phyloP scores from a whole-genome alignment of 1,140 invertebrate species.

The Archivesica marissinica region DNA sequence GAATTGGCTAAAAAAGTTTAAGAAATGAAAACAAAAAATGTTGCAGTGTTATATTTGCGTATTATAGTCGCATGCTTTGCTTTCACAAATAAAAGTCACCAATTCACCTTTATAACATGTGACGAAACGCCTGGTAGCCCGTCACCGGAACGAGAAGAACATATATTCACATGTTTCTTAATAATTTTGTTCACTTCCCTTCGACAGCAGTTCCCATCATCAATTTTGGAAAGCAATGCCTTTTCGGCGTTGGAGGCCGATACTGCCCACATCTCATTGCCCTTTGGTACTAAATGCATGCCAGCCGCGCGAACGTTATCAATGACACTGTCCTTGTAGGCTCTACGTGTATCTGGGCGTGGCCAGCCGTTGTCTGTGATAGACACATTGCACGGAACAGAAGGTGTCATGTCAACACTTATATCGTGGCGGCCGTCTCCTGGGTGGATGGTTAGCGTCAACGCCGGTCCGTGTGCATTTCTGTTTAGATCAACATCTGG shows the following conservation, averaged over 20 bases:
- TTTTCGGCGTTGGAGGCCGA: background rate
- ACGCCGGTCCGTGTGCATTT: background rate
- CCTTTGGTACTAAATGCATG: background rate
- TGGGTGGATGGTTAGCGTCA: background rate
- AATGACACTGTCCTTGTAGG: background rate
- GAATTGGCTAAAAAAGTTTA: too few species aligned
- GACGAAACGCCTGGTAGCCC: background rate
- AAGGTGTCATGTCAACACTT: background rate
- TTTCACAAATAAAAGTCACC: background rate
- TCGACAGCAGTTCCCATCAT: background rate
- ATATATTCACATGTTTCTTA: background rate
- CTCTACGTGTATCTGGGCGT: background rate
- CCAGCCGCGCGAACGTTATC: background rate
- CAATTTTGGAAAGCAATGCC: background rate
- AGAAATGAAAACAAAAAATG: too few species aligned
- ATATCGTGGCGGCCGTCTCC: background rate
- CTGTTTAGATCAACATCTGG: conserved; percentile 8
- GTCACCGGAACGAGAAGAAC: background rate
- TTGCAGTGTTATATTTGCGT: too few species aligned
- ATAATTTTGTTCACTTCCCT: background rate
- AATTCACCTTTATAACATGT: conserved; percentile 2
- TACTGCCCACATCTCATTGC: background rate
- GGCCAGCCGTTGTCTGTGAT: background rate
- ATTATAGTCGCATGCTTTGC: too few species aligned
- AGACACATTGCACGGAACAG: background rate